Evolutionary conservation across 2,797 vertebrate genomes (phyloP), one percentile per base, ranked within the genome.

Genomic region (Semaprochilodus insignis): DNA sequence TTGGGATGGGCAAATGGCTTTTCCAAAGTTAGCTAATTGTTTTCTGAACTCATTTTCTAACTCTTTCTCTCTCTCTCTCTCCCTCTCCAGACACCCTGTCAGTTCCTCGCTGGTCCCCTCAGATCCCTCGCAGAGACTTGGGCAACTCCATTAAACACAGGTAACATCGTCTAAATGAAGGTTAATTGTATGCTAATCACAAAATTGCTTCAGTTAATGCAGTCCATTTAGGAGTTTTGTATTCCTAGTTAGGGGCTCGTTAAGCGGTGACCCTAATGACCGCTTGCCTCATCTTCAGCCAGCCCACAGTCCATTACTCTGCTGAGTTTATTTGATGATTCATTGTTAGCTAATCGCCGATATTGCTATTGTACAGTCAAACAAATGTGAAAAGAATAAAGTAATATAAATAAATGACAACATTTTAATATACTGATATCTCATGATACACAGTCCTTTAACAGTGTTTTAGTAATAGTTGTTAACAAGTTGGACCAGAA

Each of bases 101-200:
- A 91, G 98, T 99, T 94, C 98, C 98, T 88, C 97, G 98, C 92
- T 99, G 98, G 98, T 99, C 98, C 87, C 98, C 98, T 4, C 98
- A 99, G 95, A 97, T 99, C 92, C 97, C 98, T 86, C 96, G 97
- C 80, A 95, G 98, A 96, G 98, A 99, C 93, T 93, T 99, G 40
- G 97, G 98, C 94, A 99, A 99, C 94, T 99, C 98, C 77, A 99
- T 99, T 91, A 99, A 99, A 96, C 98, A 99, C 96, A 98, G 98
- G 98, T 99, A 95, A 6, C 34, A 11, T 67, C 17, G 6, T 67
- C 63, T 36, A 36, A 19, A 17, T 27, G 11, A 5, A 66, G 5
- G 23, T 65, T 65, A 31, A 77, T 21, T 31, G 36, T 27, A 73
- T 65, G 27, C 63, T 11, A 62, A 73, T 54, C n/a, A 63, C 8